A percentile compares a stretch with the other conserved stretches of the same genome.
Evolutionary conservation across 2,888 invertebrate species (phyloP).

Genomic region (Sinodicranocentrus sp.): DNA sequence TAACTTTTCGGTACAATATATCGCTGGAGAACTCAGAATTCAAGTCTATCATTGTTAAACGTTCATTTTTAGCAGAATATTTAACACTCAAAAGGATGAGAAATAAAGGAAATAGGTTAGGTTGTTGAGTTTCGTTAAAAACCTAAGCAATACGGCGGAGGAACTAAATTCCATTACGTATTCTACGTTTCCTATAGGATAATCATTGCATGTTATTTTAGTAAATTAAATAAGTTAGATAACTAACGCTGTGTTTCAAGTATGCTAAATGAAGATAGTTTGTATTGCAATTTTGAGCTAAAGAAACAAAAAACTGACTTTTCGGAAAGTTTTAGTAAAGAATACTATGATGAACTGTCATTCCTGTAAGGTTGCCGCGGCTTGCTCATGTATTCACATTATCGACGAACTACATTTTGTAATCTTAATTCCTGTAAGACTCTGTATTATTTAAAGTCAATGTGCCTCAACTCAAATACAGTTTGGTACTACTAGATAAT

Average conservation of each 20-base stretch:
- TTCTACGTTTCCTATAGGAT: too few relatives aligned
- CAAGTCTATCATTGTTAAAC: conserved; percentile 9
- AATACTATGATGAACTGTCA: conserved; percentile 35
- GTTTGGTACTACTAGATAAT: conserved; percentile 50
- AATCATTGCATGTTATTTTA: too few relatives aligned
- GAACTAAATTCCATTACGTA: too few relatives aligned
- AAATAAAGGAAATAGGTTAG: too few relatives aligned
- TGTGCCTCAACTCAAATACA: conserved; percentile 59
- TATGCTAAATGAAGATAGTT: too few relatives aligned
- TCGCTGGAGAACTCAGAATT: conserved; percentile 41
- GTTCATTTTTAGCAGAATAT: conserved; percentile 1
- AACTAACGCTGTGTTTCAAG: too few relatives aligned
- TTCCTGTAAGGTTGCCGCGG: conserved; percentile 22
- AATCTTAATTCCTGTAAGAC: too few relatives aligned
- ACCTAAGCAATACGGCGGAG: too few relatives aligned
- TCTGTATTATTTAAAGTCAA: conserved; percentile 39
- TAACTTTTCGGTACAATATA: conserved; percentile 51
- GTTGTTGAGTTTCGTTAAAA: background rate
- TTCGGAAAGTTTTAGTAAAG: background rate
- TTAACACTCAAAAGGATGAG: too few relatives aligned
- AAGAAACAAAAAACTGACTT: background rate
- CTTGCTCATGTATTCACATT: conserved; percentile 35
- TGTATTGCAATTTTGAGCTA: too few relatives aligned
- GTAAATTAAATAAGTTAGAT: too few relatives aligned
- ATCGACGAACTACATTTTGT: background rate